A percentile compares a stretch with the other conserved stretches of the same genome.
Evolutionary conservation across 2,888 invertebrate genomes (phyloP).

Genomic region (Colletes collaris): DNA sequence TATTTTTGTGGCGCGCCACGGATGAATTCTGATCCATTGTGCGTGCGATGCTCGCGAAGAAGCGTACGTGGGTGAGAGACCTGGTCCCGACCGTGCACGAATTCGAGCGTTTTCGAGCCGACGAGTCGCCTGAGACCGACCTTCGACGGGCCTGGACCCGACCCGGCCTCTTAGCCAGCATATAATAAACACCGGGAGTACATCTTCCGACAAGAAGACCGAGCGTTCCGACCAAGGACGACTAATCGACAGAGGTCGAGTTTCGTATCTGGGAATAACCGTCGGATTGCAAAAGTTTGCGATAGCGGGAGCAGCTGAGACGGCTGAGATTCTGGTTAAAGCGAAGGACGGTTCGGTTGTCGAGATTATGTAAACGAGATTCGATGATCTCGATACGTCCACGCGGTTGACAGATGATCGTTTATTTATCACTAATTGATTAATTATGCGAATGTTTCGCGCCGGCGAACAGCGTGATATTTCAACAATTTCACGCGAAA

Average conservation of each 20-base stretch:
- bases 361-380: slow-evolving; percentile 8
- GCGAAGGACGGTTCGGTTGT: background rate
- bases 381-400: slow-evolving; percentile 5
- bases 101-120: slow-evolving; percentile 32
- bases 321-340: background rate
- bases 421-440: background rate
- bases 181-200: slow-evolving; percentile 58
- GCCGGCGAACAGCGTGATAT: too few relatives aligned
- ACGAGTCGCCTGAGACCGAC: slow-evolving; percentile 30
- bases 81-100: slow-evolving; percentile 29
- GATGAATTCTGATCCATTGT: background rate
- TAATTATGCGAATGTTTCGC: background rate
- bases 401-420: background rate
- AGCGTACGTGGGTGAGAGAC: slow-evolving; percentile 52
- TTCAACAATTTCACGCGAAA: too few relatives aligned
- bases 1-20: too few relatives aligned
- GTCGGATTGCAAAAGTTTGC: background rate
- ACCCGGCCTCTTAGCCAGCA: slow-evolving; percentile 25
- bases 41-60: slow-evolving; percentile 31
- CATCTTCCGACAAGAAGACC: slow-evolving; percentile 45
- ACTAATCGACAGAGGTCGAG: slow-evolving; percentile 3
- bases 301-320: background rate
- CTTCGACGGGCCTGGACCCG: slow-evolving; percentile 42
- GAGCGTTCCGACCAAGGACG: slow-evolving; percentile 35
- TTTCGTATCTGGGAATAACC: slow-evolving; percentile 19